Evolutionary conservation across 2,113 vertebrate genomes (phyloP).

Genomic region (Martes martes): DNA sequence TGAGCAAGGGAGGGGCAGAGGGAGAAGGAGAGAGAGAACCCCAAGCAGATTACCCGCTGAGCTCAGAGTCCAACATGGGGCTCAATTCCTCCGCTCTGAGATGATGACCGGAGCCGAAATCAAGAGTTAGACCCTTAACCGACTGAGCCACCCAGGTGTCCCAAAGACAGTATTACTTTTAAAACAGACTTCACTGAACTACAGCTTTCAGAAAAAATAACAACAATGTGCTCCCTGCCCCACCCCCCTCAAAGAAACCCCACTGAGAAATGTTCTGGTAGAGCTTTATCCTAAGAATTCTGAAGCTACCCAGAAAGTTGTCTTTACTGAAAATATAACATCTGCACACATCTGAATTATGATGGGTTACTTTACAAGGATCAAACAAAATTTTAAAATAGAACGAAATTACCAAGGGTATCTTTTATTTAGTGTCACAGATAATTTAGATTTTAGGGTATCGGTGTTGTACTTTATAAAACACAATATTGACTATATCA

Average conservation of each 20-base stretch:
- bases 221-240: neutral
- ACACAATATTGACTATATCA: neutral
- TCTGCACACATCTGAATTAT: neutral
- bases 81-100: too few species aligned
- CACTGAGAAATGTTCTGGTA: neutral
- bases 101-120: too few species aligned
- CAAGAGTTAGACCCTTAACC: neutral
- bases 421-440: neutral
- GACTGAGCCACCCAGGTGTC: neutral
- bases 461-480: neutral
- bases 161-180: neutral
- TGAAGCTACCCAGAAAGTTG: neutral
- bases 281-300: neutral
- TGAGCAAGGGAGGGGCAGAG: too few species aligned
- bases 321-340: neutral
- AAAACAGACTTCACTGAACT: neutral
- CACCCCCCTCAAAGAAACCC: too few species aligned
- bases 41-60: too few species aligned
- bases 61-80: too few species aligned
- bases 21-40: too few species aligned
- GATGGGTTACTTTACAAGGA: neutral
- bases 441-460: neutral
- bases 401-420: neutral
- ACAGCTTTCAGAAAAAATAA: neutral
- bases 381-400: neutral